Percentiles rank a stretch among this genome's conserved stretches.
Conservation (phyloP, 2,113 vertebrate genomes). For the Chloroceryle aenea region DNA sequence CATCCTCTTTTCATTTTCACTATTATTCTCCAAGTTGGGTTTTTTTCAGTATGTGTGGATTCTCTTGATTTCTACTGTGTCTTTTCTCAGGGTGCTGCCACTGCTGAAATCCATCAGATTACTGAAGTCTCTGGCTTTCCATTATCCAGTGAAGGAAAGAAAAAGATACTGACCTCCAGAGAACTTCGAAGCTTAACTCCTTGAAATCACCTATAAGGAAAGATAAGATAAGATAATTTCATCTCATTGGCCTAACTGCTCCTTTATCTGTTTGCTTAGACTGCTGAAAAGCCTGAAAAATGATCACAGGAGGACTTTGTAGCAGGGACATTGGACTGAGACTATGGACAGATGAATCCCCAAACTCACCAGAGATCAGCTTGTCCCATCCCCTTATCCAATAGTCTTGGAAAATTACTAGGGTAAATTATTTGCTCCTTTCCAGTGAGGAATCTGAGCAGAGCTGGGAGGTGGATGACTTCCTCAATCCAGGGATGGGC, state of each 20-base stretch:
- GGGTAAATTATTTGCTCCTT: background rate
- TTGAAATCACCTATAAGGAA: background rate
- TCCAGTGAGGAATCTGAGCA: background rate
- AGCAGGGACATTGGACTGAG: background rate
- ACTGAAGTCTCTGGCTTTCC: background rate
- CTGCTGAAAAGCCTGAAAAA: background rate
- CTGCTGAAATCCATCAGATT: background rate
- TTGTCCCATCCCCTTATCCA: background rate
- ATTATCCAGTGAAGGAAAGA: background rate
- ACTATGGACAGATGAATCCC: background rate
- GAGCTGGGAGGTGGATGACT: background rate
- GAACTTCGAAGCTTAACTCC: background rate
- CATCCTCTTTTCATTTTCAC: slow-evolving; percentile 22
- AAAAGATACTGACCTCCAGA: background rate
- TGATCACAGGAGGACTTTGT: background rate
- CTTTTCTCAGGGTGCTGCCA: background rate
- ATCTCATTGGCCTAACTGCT: background rate
- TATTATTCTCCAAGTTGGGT: background rate
- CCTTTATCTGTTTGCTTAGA: background rate
- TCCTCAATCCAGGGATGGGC: background rate
- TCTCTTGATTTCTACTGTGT: background rate
- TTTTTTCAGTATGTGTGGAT: background rate
- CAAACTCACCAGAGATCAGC: background rate
- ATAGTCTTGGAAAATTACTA: background rate
- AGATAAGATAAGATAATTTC: background rate